These are phyloP conservation scores for Oceanodroma tethys DNA, from an alignment of 2,113 vertebrate genomes.

Conservation along the genomic window DNA sequence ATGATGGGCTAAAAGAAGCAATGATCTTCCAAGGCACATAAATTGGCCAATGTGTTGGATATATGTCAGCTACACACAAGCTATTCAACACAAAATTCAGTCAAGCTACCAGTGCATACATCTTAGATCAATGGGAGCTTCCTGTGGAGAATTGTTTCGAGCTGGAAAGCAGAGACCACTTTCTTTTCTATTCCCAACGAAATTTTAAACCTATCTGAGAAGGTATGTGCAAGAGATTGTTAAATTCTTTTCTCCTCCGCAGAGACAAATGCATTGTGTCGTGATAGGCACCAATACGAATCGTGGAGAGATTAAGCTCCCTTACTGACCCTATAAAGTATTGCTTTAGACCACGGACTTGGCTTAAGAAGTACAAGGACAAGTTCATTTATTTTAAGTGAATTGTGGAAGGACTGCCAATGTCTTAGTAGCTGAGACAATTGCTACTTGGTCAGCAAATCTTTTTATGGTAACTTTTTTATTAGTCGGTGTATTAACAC, in stretches of 20 bases:
- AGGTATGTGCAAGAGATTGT: background rate
- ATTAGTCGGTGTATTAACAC: background rate
- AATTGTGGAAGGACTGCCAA: slow-evolving; percentile 11
- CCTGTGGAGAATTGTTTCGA: background rate
- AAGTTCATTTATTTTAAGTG: slow-evolving; percentile 20
- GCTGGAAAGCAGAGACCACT: background rate
- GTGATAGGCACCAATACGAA: background rate
- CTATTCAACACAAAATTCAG: background rate
- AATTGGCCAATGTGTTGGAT: background rate
- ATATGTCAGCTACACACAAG: background rate
- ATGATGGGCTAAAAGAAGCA: background rate
- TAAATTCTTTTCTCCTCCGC: background rate
- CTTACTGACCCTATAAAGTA: background rate
- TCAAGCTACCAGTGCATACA: background rate
- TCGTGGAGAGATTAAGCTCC: background rate
- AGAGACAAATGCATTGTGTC: background rate
- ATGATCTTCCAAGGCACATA: background rate
- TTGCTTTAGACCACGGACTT: background rate
- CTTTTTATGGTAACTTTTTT: background rate
- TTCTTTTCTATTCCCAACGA: background rate
- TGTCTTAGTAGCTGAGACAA: background rate
- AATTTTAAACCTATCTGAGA: background rate
- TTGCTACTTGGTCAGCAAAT: slow-evolving; percentile 30
- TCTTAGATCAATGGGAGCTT: background rate
- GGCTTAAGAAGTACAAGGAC: slow-evolving; percentile 10